phyloP scores from a whole-genome alignment of 2,113 vertebrate genomes.

The Phoxinus phoxinus region DNA sequence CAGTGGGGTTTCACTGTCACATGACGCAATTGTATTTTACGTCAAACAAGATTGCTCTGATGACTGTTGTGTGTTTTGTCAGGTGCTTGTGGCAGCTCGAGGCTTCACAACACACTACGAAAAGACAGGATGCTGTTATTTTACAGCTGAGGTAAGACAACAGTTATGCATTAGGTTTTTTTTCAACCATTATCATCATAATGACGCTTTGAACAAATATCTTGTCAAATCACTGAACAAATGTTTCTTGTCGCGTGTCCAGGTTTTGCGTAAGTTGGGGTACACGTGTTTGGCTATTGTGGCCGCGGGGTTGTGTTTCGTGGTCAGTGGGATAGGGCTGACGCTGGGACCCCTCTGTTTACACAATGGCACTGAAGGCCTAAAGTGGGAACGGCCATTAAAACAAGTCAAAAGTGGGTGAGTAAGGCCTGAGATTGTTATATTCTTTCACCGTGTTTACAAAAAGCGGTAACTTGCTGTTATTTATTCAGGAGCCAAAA shows the following conservation, averaged over 20 bases:
- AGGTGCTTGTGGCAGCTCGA: conserved; percentile 71
- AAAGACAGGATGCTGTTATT: conserved; percentile 70
- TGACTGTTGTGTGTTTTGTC: conserved; percentile 31
- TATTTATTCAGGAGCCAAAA: not conserved
- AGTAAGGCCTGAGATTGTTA: conserved; percentile 5
- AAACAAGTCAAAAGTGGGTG: conserved; percentile 13
- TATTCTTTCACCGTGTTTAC: not conserved
- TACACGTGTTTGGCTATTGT: conserved; percentile 63
- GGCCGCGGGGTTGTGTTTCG: conserved; percentile 62
- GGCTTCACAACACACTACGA: conserved; percentile 59
- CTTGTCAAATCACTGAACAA: not conserved
- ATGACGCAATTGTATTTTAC: not conserved
- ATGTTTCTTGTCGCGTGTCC: not conserved
- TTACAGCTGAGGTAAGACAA: conserved; percentile 69
- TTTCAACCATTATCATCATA: not conserved
- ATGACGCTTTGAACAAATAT: not conserved
- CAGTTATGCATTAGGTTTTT: not conserved
- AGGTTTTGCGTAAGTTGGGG: conserved; percentile 71
- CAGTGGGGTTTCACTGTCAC: not conserved
- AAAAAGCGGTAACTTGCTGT: not conserved
- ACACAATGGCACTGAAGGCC: conserved; percentile 65
- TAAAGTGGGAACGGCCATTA: conserved; percentile 70
- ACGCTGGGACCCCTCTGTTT: conserved; percentile 72
- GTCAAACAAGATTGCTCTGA: not conserved
- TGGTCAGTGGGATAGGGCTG: conserved; percentile 66